phyloP scores from a whole-genome alignment of 2,113 vertebrate genomes.

The Notarius lentiginosus region DNA sequence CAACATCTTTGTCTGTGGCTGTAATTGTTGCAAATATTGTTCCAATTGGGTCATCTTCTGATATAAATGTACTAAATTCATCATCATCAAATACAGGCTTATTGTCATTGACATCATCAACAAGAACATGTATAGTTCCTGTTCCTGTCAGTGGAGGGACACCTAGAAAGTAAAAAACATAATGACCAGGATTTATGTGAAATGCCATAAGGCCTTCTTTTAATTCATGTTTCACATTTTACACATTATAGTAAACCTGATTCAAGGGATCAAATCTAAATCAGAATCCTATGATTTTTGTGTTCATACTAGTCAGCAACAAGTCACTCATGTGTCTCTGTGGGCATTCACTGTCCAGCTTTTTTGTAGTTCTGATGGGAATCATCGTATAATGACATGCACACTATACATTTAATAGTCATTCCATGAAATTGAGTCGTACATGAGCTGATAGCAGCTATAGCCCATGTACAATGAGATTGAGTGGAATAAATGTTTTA shows the following conservation, averaged over 20 bases:
- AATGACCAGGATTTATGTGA: background rate
- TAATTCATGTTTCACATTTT: background rate
- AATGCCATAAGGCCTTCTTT: background rate
- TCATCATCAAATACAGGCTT: constrained; percentile 64
- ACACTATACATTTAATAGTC: background rate
- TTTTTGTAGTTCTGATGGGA: background rate
- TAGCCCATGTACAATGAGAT: too few species aligned
- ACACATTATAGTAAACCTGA: background rate
- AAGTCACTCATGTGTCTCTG: background rate
- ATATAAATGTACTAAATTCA: constrained; percentile 62
- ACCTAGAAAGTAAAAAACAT: constrained; percentile 60
- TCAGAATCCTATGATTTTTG: background rate
- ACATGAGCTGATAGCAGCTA: too few species aligned
- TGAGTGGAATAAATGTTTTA: too few species aligned
- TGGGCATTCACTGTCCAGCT: background rate
- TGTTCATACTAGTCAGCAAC: background rate
- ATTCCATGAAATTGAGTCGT: too few species aligned
- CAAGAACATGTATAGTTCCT: constrained; percentile 64
- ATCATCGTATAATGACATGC: background rate
- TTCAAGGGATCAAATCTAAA: background rate
- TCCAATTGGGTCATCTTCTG: constrained; percentile 66
- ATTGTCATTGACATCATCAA: constrained; percentile 77
- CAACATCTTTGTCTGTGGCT: constrained; percentile 69
- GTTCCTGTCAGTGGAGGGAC: constrained; percentile 68
- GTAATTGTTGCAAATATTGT: constrained; percentile 66